Evolutionary conservation across 1,140 invertebrate species (phyloP).

Genomic region (Lasioglossum albipes): DNA sequence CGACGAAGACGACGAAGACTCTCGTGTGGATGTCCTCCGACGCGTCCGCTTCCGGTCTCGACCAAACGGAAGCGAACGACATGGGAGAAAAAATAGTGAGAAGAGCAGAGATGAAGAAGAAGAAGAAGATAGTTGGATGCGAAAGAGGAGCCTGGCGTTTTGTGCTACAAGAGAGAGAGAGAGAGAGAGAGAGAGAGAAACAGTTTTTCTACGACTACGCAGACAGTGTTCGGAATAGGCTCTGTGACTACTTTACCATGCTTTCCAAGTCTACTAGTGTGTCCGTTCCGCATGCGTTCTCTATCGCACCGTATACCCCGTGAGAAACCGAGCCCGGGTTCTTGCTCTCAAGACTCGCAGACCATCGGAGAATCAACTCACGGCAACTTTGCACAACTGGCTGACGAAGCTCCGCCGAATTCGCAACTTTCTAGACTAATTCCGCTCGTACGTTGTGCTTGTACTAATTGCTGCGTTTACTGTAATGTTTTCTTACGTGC

Average conservation of each 20-base stretch:
- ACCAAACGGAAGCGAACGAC: constrained; percentile 17
- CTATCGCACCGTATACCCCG: constrained; percentile 1
- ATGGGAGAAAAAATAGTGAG: background rate
- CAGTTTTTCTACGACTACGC: constrained; percentile 12
- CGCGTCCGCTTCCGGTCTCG: background rate
- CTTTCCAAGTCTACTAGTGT: constrained; percentile 17
- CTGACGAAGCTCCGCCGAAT: too few species aligned
- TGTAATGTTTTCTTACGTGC: too few species aligned
- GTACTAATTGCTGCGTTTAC: too few species aligned
- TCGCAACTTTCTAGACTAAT: too few species aligned
- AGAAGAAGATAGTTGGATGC: background rate
- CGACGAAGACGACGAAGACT: background rate
- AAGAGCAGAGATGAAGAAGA: background rate
- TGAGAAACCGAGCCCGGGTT: background rate
- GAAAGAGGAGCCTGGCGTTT: too few species aligned
- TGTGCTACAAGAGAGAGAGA: constrained; percentile 4
- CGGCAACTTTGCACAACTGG: too few species aligned
- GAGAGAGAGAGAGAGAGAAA: background rate
- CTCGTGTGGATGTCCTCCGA: background rate
- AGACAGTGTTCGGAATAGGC: constrained; percentile 1
- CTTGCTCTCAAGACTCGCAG: background rate
- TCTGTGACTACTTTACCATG: constrained; percentile 46
- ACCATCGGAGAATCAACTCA: background rate
- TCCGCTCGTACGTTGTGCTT: too few species aligned
- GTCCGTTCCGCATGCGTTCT: constrained; percentile 43